Base-by-base conservation (phyloP, 2,888 invertebrate genomes). In the Emmelina monodactyla region DNA sequence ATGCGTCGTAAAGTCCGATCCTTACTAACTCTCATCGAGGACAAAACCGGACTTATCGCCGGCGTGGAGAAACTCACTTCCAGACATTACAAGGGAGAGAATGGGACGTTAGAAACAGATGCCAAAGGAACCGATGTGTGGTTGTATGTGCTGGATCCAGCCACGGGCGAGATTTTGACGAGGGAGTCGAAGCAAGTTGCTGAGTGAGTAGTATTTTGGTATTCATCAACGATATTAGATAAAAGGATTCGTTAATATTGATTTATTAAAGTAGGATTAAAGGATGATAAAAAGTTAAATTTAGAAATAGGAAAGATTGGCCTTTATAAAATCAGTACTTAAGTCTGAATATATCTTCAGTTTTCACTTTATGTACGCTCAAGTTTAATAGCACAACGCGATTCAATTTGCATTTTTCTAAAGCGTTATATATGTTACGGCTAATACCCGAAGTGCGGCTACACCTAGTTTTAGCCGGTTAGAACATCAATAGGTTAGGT, bases 11-110 rank as follows among this genome's bases (percentile, higher is more conserved):
- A 78, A 16, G 68, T 79, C 0, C 69, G 80, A 0, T 79, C 73
- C 6, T 48, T 85, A 9, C 68, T 85, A 0, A 69, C 81, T 4
- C 81, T 85, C 1, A 76, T 92, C 7, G 89, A 92, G 55, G 86
- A 88, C 28, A 85, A 86, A 41, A 88, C 88, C 5, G 89, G 88
- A 0, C 67, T 92, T 3, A 82, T 94, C 9, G 87, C 91, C 2
- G 90, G 93, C 0, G 83, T 95, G 30, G 94, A 95, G 56, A 88
- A 88, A 46, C 81, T 95, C n/a, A 87, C 90, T n/a, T 84, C 88
- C 1, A 83, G 89, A 35, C 88, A 91, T 55, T 87, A 82, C 45
- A 59, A 89, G 7, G 86, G 86, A 9, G 85, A 84, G 33, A 93
- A 92, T 57, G 88, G 89, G 3, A 89, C 91, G 0, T 62, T 92